Conservation (phyloP, 2,888 invertebrate species). For the Ophioninae sp. region DNA sequence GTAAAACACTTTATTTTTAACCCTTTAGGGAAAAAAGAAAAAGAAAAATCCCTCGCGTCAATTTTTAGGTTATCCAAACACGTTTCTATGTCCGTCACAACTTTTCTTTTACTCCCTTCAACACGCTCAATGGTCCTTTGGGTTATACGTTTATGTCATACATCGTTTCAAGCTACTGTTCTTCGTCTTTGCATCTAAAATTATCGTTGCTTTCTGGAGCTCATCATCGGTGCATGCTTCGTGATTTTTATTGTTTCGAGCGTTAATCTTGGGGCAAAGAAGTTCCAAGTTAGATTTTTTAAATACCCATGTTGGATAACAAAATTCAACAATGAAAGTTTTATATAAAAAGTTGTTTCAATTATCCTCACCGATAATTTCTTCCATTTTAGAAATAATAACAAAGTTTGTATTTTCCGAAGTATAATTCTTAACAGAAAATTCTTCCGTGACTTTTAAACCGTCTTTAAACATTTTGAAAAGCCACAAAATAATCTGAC, state of each 20-base stretch:
- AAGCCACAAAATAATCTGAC: background rate
- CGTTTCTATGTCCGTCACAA: conserved; percentile 10
- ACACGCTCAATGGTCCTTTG: conserved; percentile 52
- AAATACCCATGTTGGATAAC: background rate
- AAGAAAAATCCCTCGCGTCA: background rate
- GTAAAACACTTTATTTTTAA: conserved; percentile 29
- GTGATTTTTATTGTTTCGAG: background rate
- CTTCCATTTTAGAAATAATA: too few relatives aligned
- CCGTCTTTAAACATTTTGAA: background rate
- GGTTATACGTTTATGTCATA: conserved; percentile 32
- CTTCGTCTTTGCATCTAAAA: conserved; percentile 19
- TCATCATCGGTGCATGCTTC: conserved; percentile 57
- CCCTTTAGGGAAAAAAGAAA: background rate
- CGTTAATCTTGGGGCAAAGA: background rate
- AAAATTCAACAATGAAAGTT: background rate
- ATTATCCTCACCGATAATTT: too few relatives aligned
- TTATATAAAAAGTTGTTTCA: too few relatives aligned
- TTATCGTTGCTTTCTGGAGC: conserved; percentile 38
- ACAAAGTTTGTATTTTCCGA: too few relatives aligned
- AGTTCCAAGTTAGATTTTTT: background rate
- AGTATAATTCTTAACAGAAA: background rate
- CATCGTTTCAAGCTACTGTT: conserved; percentile 35
- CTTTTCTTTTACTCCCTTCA: conserved; percentile 24
- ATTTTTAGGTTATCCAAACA: conserved; percentile 40
- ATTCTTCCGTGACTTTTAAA: background rate